Base-by-base conservation (phyloP, 2,113 vertebrate genomes). In the Lichenostomus cassidix region DNA sequence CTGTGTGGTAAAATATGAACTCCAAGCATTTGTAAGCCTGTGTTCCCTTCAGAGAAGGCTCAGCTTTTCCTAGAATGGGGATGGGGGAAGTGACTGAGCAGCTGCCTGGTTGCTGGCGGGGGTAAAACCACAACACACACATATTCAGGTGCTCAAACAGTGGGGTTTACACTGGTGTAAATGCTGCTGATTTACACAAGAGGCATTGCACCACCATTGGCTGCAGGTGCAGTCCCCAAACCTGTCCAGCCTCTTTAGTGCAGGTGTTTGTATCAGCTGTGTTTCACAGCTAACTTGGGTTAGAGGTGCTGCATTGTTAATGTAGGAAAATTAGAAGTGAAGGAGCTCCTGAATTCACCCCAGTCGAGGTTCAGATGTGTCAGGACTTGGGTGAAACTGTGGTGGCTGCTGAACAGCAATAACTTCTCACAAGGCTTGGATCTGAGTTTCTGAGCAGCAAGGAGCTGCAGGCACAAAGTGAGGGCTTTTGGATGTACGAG, bases 1-100 rank as follows among this genome's bases (percentile, higher is more conserved):
- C 29, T 0, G 0, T 0, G 0, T 39, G 74, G n/a, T 39, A 55
- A 84, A 70, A 65, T 15, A 31, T 29, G 29, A 86, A 24, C 25
- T 46, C 31, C 16, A 28, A n/a, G n/a, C 14, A 4, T 42, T 5
- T 44, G 19, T 24, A 62, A 82, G 42, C 65, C 67, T 33, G 27
- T 71, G 90, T 93, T 67, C 25, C 50, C 42, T 71, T 74, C 29
- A 39, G 60, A 56, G 23, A 70, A 59, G 67, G 27, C 60, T 41
- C 24, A 15, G 16, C 27, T 53, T 81, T 91, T 77, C 64, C 64
- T 55, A 33, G 42, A 42, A 69, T 11, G 35, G 41, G 24, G 29
- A 3, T 25, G 9, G 25, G 53, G 17, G 41, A 55, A 35, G 31
- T 33, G 41, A 42, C 35, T 12, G 46, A 76, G n/a, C 25, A 15